Conservation (phyloP, 2,113 vertebrate genomes). For the Cynopterus brachyotis region DNA sequence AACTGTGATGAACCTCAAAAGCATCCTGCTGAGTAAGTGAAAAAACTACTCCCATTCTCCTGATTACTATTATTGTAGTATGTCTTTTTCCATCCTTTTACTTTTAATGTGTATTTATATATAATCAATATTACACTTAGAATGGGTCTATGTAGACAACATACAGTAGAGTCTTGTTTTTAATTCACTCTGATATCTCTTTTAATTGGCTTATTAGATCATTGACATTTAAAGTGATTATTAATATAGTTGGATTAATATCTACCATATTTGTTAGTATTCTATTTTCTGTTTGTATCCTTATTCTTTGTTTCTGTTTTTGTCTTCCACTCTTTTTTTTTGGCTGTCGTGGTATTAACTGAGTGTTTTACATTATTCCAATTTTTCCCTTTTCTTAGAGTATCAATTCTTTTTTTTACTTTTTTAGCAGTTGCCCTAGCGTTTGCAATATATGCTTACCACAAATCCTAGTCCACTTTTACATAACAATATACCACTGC, state of each 20-base stretch:
- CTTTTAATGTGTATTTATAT: background rate
- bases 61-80: background rate
- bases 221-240: background rate
- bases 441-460: background rate
- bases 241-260: background rate
- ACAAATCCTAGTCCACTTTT: background rate
- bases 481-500: background rate
- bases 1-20: background rate
- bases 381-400: background rate
- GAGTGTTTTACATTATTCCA: background rate
- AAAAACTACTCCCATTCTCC: background rate
- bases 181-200: background rate
- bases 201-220: background rate
- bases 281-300: background rate
- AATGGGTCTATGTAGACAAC: background rate
- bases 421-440: background rate
- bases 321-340: background rate
- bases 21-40: background rate
- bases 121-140: background rate
- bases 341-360: background rate
- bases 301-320: background rate
- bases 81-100: background rate
- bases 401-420: background rate
- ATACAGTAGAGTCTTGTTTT: background rate
- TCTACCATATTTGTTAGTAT: background rate